Conservation (phyloP, 2,888 invertebrate species). For the Nomada goodeniana region DNA sequence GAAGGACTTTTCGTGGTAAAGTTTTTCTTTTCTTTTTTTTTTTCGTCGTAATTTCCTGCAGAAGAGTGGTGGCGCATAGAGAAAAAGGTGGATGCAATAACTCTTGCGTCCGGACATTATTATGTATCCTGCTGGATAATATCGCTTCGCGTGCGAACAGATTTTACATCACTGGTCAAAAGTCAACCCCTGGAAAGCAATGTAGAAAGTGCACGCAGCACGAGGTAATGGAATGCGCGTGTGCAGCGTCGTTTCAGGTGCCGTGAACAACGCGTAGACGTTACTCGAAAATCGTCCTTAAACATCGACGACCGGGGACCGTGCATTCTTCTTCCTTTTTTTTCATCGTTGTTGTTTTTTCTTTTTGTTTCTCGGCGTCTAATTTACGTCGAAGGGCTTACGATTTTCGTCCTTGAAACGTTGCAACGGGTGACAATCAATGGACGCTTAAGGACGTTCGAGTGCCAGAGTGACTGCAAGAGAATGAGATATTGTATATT, state of each 20-base stretch:
- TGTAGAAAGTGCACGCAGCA: slow-evolving; percentile 40
- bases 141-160: slow-evolving; percentile 57
- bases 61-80: not conserved
- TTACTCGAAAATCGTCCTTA: not conserved
- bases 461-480: not conserved
- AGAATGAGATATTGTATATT: not conserved
- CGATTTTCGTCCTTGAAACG: slow-evolving; percentile 18
- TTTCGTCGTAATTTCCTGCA: not conserved
- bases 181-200: slow-evolving; percentile 45
- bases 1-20: not conserved
- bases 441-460: slow-evolving; percentile 3
- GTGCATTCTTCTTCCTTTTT: not conserved
- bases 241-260: not conserved
- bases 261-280: not conserved
- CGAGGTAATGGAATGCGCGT: slow-evolving; percentile 41
- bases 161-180: slow-evolving; percentile 49
- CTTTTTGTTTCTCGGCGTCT: slow-evolving; percentile 26
- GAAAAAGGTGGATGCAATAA: slow-evolving; percentile 36
- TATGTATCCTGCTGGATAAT: slow-evolving; percentile 57
- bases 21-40: not conserved
- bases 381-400: slow-evolving; percentile 9
- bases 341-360: not conserved
- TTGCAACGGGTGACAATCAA: not conserved
- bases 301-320: slow-evolving; percentile 3
- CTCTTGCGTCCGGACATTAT: slow-evolving; percentile 39